Base-by-base conservation (phyloP, 2,113 vertebrate species). In the Dascyllus trimaculatus region DNA sequence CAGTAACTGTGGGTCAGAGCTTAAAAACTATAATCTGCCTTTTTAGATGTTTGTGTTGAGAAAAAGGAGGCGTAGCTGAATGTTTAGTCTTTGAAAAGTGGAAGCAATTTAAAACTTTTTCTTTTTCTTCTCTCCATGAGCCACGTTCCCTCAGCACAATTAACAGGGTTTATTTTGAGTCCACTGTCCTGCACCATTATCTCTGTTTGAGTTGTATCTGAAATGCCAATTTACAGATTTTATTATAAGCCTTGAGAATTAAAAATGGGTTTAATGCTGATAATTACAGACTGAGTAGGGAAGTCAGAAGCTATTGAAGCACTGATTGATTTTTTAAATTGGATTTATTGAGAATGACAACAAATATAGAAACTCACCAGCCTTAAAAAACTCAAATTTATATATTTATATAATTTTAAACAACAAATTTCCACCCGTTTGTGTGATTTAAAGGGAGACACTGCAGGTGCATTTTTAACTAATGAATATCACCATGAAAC, bases 11-110 rank as follows among this genome's bases (percentile, higher is more conserved):
- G 29, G 21, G 60, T 57, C 56, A 56, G 13, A 52, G 63, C 49
- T 67, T 15, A 22, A 49, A 66, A 46, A 21, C 14, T 46, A 60
- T 46, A 52, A 48, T 67, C 63, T 7, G 45, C n/a, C 40, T 25
- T 59, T 11, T 59, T 51, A 51, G 19, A 65, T 38, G 18, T 46
- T 65, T 54, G 25, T 59, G 35, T 53, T 74, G 32, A 62, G 51
- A 69, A 45, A 52, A 58, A 35, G 2, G 24, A 49, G 21, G 22
- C 13, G 49, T 11, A 3, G 26, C 4, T 54, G 13, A 65, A 75
- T 63, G 43, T 65, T 63, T 25, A 67, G 4, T 57, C 61, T 76
- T 57, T 72, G 22, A 80, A 59, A 11, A 68, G 38, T 24, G 13
- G 29, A 68, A 58, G 21, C 18, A 51, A 17, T 18, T 57, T 63